A percentile compares a stretch with the other conserved stretches of the same genome.
Conservation (phyloP, 2,888 invertebrate species). For the Nemotelus nigrinus region DNA sequence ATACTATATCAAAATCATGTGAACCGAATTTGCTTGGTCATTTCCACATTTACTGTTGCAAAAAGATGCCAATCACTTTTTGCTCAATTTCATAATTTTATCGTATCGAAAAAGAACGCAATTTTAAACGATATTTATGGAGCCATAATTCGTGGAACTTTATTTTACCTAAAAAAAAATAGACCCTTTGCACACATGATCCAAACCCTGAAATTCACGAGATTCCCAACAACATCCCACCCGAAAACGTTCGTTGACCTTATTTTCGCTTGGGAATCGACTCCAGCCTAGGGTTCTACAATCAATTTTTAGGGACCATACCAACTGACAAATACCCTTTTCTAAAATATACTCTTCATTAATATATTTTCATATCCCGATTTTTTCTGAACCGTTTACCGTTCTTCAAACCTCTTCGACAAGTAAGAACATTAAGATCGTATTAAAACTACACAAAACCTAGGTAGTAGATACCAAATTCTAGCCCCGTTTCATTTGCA, state of each 20-base stretch:
- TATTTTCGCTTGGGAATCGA: constrained; percentile 21
- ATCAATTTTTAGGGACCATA: background rate
- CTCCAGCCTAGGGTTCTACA: background rate
- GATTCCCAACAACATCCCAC: too few species aligned
- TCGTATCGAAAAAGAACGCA: too few species aligned
- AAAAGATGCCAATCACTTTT: too few species aligned
- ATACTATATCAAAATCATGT: too few species aligned
- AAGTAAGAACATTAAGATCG: constrained; percentile 5
- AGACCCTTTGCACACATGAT: too few species aligned
- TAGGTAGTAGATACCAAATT: background rate
- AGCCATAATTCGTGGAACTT: too few species aligned
- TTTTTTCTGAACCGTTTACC: background rate
- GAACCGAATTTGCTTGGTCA: too few species aligned
- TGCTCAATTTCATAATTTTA: too few species aligned
- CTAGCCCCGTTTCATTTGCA: background rate
- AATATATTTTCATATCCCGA: background rate
- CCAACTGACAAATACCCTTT: background rate
- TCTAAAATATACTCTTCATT: constrained; percentile 6
- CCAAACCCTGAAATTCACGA: too few species aligned
- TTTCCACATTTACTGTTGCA: too few species aligned
- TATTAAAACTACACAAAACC: background rate
- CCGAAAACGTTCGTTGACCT: constrained; percentile 18
- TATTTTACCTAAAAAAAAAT: too few species aligned
- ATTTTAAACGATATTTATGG: too few species aligned
- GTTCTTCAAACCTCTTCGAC: background rate